Percentiles rank a stretch among this genome's conserved stretches.
Conservation (phyloP, 2,113 vertebrate genomes). For the Fregata magnificens region DNA sequence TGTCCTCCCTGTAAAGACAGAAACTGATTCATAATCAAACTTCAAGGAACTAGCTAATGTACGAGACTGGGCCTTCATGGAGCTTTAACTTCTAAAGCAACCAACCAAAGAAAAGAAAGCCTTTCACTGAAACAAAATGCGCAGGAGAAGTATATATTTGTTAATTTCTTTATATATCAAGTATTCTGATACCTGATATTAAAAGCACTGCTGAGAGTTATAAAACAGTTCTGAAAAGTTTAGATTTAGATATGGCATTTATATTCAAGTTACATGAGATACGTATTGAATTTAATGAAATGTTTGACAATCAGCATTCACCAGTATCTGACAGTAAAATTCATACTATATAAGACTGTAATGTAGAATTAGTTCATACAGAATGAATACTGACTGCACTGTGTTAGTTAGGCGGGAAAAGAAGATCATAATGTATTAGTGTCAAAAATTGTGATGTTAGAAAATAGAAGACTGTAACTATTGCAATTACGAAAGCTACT, state of each 20-base stretch:
- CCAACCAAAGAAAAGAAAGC: not conserved
- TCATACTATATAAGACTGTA: not conserved
- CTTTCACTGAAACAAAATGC: not conserved
- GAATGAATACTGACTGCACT: conserved; percentile 20
- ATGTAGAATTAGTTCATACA: not conserved
- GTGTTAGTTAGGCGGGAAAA: not conserved
- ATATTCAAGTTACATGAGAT: not conserved
- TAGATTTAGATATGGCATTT: not conserved
- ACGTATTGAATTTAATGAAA: conserved; percentile 22
- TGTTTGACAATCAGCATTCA: conserved; percentile 40
- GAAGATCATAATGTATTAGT: not conserved
- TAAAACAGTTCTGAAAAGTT: conserved; percentile 25
- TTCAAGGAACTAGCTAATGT: not conserved
- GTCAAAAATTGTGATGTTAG: not conserved
- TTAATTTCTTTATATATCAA: not conserved
- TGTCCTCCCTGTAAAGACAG: not conserved
- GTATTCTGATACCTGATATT: not conserved
- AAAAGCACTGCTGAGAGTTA: not conserved
- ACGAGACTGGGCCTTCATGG: not conserved
- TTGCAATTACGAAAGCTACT: not conserved
- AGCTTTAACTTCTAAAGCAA: not conserved
- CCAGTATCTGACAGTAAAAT: conserved; percentile 37
- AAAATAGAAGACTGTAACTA: not conserved
- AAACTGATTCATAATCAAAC: not conserved
- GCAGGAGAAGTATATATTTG: not conserved